A percentile compares a stretch with the other conserved stretches of the same genome.
These are phyloP conservation scores for Podiceps cristatus DNA, from an alignment of 2,113 vertebrate genomes.

Conservation along the genomic window DNA sequence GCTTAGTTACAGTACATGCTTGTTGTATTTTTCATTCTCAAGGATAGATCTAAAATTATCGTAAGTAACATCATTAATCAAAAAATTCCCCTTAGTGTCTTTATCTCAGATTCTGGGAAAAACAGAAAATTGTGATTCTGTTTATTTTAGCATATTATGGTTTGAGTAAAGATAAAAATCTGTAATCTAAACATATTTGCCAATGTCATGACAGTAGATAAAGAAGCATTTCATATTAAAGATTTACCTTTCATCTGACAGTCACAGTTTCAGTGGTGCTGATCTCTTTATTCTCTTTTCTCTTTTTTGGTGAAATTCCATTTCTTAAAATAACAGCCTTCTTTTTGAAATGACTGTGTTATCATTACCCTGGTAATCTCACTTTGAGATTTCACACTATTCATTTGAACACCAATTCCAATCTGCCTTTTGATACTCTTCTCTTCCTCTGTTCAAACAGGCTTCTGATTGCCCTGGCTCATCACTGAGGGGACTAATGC, in stretches of 20 bases:
- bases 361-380: conserved; percentile 68
- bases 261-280: conserved; percentile 14
- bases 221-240: conserved; percentile 59
- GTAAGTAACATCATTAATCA: not conserved
- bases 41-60: conserved; percentile 14
- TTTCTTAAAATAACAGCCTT: conserved; percentile 67
- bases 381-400: conserved; percentile 69
- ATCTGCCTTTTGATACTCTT: conserved; percentile 67
- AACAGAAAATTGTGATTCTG: conserved; percentile 5
- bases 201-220: conserved; percentile 21
- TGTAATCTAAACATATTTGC: conserved; percentile 42
- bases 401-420: conserved; percentile 67
- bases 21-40: not conserved
- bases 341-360: conserved; percentile 54
- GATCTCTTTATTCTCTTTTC: conserved; percentile 62
- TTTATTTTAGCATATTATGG: conserved; percentile 62
- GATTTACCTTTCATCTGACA: conserved; percentile 62
- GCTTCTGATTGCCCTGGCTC: conserved; percentile 38
- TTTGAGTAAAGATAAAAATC: conserved; percentile 36
- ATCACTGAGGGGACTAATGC: not conserved
- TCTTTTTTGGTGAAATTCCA: conserved; percentile 40
- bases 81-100: not conserved
- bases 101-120: not conserved
- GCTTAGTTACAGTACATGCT: not conserved
- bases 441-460: conserved; percentile 69